Conservation (phyloP, 2,888 invertebrate genomes). For the Pandemis cinnamomeana region DNA sequence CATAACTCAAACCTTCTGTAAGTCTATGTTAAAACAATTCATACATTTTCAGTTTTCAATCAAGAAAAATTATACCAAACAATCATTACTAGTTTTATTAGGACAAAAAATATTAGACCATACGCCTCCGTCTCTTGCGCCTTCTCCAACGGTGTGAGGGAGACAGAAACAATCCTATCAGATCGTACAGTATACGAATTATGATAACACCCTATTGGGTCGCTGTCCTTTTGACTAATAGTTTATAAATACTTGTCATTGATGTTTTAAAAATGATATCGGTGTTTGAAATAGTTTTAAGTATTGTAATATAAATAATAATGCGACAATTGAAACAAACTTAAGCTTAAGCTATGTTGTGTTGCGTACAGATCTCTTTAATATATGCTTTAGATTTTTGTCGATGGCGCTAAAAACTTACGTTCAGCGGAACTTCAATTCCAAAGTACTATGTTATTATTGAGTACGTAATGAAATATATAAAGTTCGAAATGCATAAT, state of each 20-base stretch:
- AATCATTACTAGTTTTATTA: no score
- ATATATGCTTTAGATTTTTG: background rate
- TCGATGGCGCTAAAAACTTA: no score
- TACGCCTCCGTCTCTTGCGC: no score
- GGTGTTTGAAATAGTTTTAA: conserved; percentile 32
- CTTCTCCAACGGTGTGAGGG: background rate
- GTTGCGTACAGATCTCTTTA: background rate
- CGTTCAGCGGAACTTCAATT: no score
- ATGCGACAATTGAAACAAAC: background rate
- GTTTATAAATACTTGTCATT: conserved; percentile 27
- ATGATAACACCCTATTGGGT: background rate
- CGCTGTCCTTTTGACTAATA: conserved; percentile 30
- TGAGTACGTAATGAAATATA: no score
- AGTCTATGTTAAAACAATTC: no score
- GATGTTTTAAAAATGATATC: conserved; percentile 33
- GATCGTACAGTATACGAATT: background rate
- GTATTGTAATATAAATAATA: conserved; percentile 1
- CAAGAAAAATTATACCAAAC: no score
- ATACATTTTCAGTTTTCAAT: no score
- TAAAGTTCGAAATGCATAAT: no score
- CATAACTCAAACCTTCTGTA: no score
- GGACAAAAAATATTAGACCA: no score
- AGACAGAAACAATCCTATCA: background rate
- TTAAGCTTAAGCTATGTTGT: background rate
- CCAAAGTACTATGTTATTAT: no score